Percentiles rank a stretch among this genome's conserved stretches.
Conservation (phyloP, 2,797 vertebrate species). For the Silurus aristotelis region DNA sequence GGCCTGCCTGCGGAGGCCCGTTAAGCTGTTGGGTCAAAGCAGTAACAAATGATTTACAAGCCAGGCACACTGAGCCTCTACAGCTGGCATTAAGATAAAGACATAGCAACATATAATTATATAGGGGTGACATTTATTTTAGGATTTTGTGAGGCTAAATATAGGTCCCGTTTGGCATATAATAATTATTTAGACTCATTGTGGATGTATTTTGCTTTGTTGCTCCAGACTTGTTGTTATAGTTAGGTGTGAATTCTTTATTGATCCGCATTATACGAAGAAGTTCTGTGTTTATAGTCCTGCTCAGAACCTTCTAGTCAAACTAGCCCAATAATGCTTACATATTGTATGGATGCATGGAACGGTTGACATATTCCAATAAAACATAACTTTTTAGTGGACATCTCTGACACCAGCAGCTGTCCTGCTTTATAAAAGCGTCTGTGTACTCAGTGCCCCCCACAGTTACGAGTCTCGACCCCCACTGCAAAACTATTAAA, state of each 20-base stretch:
- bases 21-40: slow-evolving; percentile 30
- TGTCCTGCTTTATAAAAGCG: slow-evolving; percentile 45
- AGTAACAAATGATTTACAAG: slow-evolving; percentile 44
- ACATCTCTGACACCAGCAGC: slow-evolving; percentile 51
- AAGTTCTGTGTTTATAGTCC: slow-evolving; percentile 51
- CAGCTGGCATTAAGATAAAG: slow-evolving; percentile 42
- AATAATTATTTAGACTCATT: slow-evolving; percentile 20
- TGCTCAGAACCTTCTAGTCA: slow-evolving; percentile 43
- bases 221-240: neutral
- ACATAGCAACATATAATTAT: slow-evolving; percentile 12
- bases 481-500: neutral
- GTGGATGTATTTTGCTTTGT: slow-evolving; percentile 9
- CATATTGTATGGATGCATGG: slow-evolving; percentile 44
- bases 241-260: slow-evolving; percentile 37
- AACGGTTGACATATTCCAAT: slow-evolving; percentile 54
- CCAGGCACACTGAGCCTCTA: slow-evolving; percentile 10
- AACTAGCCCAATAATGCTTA: slow-evolving; percentile 28
- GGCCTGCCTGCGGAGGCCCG: slow-evolving; percentile 24
- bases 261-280: slow-evolving; percentile 6
- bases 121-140: slow-evolving; percentile 29
- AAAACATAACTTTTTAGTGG: slow-evolving; percentile 40
- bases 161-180: neutral
- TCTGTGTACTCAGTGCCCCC: slow-evolving; percentile 5
- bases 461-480: neutral
- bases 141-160: slow-evolving; percentile 2